Conservation (phyloP, 2,113 vertebrate genomes). For the Tor tambroides region DNA sequence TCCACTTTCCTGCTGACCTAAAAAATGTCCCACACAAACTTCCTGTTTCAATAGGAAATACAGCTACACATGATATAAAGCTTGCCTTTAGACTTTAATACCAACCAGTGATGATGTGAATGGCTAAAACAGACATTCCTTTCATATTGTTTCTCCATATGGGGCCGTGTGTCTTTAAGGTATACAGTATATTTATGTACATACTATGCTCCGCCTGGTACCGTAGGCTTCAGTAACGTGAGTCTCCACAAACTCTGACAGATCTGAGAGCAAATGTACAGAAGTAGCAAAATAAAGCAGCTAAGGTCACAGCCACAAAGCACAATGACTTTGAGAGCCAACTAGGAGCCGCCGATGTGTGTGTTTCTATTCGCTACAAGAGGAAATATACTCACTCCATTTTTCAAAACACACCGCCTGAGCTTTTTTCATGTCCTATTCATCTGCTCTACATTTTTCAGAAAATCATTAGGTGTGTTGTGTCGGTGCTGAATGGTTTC, state of each 20-base stretch:
- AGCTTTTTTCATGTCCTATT: conserved; percentile 36
- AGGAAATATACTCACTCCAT: conserved; percentile 38
- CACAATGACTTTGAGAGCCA: background rate
- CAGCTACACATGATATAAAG: background rate
- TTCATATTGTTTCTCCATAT: conserved; percentile 25
- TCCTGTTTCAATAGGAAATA: background rate
- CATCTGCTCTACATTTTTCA: conserved; percentile 33
- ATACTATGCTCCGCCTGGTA: background rate
- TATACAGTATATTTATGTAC: conserved; percentile 9
- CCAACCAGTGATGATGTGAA: conserved; percentile 1
- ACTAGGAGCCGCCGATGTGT: conserved; percentile 6
- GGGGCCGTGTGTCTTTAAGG: background rate
- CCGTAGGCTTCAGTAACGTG: background rate
- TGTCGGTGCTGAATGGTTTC: conserved; percentile 44
- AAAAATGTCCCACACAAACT: background rate
- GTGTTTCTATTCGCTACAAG: conserved; percentile 4
- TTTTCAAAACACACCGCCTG: conserved; percentile 33
- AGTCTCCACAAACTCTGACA: background rate
- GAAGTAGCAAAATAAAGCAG: background rate
- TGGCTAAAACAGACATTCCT: conserved; percentile 44
- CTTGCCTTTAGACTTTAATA: background rate
- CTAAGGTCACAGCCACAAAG: background rate
- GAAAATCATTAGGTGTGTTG: conserved; percentile 50
- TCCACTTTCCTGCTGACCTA: background rate
- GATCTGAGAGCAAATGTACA: background rate